phyloP scores from a whole-genome alignment of 2,113 vertebrate species.

The Microtus pennsylvanicus region DNA sequence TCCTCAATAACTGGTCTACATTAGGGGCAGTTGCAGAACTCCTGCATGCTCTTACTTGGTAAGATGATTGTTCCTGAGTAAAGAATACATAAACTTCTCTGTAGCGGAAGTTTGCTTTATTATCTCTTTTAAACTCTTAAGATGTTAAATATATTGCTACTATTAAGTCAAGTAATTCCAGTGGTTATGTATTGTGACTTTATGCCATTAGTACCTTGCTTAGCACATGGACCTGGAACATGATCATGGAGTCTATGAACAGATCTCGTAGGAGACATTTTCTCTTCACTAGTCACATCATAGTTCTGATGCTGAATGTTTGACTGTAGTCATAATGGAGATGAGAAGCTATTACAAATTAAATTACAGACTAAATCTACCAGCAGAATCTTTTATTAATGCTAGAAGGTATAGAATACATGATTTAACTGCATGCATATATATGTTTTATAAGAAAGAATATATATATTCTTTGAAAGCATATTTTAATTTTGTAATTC shows the following conservation, averaged over 20 bases:
- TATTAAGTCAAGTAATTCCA: background rate
- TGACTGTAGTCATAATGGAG: background rate
- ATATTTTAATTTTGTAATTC: conserved; percentile 11
- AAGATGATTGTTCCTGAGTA: background rate
- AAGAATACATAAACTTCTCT: background rate
- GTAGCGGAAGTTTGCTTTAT: background rate
- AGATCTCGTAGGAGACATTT: background rate
- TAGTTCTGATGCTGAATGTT: background rate
- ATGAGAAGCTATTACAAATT: background rate
- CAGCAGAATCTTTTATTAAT: background rate
- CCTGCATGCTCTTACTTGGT: background rate
- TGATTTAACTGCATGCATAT: background rate
- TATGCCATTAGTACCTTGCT: background rate
- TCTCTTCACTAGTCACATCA: background rate
- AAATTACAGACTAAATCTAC: background rate
- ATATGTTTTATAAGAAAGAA: background rate
- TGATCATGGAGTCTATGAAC: background rate
- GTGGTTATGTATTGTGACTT: background rate
- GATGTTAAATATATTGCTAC: background rate
- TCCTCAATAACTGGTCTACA: background rate
- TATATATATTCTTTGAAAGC: background rate
- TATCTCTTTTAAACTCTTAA: background rate
- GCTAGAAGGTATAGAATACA: background rate
- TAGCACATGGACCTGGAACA: background rate
- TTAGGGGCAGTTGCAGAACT: background rate